A percentile compares a stretch with the other conserved stretches of the same genome.
Conservation (phyloP, 2,113 vertebrate genomes). For the Poecile atricapillus region DNA sequence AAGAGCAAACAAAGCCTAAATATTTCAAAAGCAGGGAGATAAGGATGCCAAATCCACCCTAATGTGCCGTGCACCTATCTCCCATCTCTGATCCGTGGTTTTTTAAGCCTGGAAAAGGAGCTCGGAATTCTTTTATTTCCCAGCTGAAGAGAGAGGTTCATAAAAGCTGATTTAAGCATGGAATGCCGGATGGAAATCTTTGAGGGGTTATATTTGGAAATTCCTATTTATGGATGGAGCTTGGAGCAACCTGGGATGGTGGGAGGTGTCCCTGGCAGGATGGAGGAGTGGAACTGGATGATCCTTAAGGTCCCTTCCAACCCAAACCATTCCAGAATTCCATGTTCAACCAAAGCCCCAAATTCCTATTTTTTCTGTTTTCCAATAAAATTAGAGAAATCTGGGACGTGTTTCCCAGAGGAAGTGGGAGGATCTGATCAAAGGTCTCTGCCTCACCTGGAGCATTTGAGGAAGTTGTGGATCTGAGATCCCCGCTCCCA, state of each 20-base stretch:
- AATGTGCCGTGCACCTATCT: not conserved
- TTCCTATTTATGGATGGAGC: not conserved
- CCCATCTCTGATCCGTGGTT: not conserved
- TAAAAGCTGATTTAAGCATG: not conserved
- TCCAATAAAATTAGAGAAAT: not conserved
- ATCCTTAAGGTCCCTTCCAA: not conserved
- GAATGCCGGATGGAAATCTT: not conserved
- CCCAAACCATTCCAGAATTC: not conserved
- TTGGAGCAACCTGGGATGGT: not conserved
- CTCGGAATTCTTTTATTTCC: not conserved
- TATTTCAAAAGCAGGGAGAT: conserved; percentile 21
- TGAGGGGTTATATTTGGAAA: not conserved
- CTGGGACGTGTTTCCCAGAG: not conserved
- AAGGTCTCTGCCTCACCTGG: not conserved
- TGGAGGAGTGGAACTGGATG: not conserved
- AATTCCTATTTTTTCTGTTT: not conserved
- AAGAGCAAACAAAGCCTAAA: conserved; percentile 25
- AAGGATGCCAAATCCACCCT: not conserved
- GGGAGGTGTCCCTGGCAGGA: not conserved
- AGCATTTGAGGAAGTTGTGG: not conserved
- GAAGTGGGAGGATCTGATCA: not conserved
- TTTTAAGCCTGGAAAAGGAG: not conserved
- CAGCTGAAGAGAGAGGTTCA: not conserved
- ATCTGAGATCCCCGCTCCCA: not conserved
- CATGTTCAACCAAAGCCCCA: not conserved